Percentiles rank a stretch among this genome's conserved stretches.
Evolutionary conservation across 2,113 vertebrate genomes (phyloP).

Genomic region (Collichthys lucidus): DNA sequence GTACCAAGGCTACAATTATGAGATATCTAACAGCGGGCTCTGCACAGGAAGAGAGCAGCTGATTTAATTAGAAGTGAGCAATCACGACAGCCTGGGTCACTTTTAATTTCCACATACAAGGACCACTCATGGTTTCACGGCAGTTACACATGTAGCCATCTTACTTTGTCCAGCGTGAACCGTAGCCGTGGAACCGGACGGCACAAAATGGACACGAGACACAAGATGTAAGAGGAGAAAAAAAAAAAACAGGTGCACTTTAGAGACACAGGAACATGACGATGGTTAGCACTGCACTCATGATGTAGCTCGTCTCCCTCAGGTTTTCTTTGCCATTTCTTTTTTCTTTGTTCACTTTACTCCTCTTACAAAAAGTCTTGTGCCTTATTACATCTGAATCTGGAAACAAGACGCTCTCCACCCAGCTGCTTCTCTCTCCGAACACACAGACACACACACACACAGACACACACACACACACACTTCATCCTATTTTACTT

Average conservation of each 20-base stretch:
- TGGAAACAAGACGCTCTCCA: slow-evolving; percentile 56
- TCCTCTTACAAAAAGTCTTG: slow-evolving; percentile 55
- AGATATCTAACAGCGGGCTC: slow-evolving; percentile 42
- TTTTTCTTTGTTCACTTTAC: slow-evolving; percentile 36
- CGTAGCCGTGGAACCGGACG: slow-evolving; percentile 39
- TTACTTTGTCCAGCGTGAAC: slow-evolving; percentile 17
- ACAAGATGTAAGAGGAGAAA: neutral
- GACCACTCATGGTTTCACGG: slow-evolving; percentile 14
- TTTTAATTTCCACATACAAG: slow-evolving; percentile 62
- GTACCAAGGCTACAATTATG: slow-evolving; percentile 59
- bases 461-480: slow-evolving; percentile 34
- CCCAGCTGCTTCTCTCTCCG: slow-evolving; percentile 73
- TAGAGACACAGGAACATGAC: slow-evolving; percentile 46
- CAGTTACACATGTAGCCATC: slow-evolving; percentile 59
- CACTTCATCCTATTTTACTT: slow-evolving; percentile 56
- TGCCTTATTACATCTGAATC: slow-evolving; percentile 70
- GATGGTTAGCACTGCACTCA: slow-evolving; percentile 41
- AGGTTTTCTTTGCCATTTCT: slow-evolving; percentile 53
- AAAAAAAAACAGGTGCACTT: slow-evolving; percentile 46
- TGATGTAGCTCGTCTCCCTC: slow-evolving; percentile 68
- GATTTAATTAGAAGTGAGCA: slow-evolving; percentile 70
- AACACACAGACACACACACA: slow-evolving; percentile 40
- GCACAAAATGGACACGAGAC: slow-evolving; percentile 27
- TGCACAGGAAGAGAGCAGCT: slow-evolving; percentile 42
- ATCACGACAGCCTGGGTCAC: slow-evolving; percentile 47